phyloP scores from a whole-genome alignment of 1,140 invertebrate genomes.

The Parasteatoda tepidariorum region DNA sequence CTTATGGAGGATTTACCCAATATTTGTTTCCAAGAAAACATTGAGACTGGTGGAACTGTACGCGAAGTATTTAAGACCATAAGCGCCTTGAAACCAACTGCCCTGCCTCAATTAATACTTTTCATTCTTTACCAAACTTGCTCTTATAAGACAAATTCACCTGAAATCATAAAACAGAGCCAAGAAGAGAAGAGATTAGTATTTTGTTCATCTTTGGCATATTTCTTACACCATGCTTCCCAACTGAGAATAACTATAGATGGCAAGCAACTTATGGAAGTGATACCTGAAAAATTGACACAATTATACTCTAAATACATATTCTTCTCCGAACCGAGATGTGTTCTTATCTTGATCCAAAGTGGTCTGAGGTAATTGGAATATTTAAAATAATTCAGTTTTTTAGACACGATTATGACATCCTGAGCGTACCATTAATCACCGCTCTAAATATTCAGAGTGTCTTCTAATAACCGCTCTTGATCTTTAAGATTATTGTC shows the following conservation, averaged over 20 bases:
- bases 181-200: background rate
- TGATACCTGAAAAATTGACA: background rate
- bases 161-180: background rate
- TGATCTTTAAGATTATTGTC: too few species aligned
- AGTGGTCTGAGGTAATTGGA: background rate
- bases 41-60: background rate
- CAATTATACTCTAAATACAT: background rate
- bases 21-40: background rate
- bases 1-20: background rate
- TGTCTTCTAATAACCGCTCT: too few species aligned
- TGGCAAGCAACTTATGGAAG: background rate
- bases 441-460: too few species aligned
- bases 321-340: background rate
- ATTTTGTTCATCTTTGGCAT: background rate
- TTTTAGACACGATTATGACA: background rate
- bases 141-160: background rate
- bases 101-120: background rate
- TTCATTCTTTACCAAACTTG: background rate
- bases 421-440: too few species aligned
- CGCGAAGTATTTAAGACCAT: background rate
- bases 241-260: background rate
- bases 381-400: background rate
- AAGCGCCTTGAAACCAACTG: background rate
- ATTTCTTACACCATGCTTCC: background rate
- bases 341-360: background rate